phyloP scores from a whole-genome alignment of 92 coral and sea anemone genomes.

The Muricea muricata region DNA sequence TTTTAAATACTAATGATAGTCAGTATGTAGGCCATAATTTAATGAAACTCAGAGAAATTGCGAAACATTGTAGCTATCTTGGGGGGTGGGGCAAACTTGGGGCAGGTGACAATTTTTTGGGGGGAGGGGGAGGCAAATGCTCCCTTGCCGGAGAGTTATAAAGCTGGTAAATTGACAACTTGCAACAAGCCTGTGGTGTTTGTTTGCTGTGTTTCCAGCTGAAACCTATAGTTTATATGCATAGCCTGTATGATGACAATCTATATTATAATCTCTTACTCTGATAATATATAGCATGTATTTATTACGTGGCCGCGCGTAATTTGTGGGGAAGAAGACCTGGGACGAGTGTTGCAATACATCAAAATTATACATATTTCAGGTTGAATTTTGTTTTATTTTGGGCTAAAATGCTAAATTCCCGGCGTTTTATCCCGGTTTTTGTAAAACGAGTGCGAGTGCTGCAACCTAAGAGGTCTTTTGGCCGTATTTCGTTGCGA shows the following conservation, averaged over 20 bases:
- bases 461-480: slow-evolving; percentile 14
- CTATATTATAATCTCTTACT: not conserved
- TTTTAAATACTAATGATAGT: too few species aligned
- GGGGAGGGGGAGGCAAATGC: too few species aligned
- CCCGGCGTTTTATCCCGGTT: slow-evolving; percentile 26
- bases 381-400: not conserved
- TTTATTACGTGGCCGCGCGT: slow-evolving; percentile 3
- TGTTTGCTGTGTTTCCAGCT: too few species aligned
- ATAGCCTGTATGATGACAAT: not conserved
- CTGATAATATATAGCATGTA: too few species aligned
- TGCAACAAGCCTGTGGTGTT: too few species aligned
- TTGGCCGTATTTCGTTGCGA: slow-evolving; percentile 4
- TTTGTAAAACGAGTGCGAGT: slow-evolving; percentile 15
- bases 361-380: not conserved
- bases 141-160: too few species aligned
- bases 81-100: too few species aligned
- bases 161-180: too few species aligned
- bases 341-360: not conserved
- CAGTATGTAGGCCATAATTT: too few species aligned
- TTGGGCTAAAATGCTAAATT: slow-evolving; percentile 4
- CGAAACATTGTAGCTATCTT: too few species aligned
- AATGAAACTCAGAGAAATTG: too few species aligned
- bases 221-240: not conserved
- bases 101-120: too few species aligned
- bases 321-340: not conserved